Conservation (phyloP, 1,140 invertebrate species). For the Oreohelix idahoensis region DNA sequence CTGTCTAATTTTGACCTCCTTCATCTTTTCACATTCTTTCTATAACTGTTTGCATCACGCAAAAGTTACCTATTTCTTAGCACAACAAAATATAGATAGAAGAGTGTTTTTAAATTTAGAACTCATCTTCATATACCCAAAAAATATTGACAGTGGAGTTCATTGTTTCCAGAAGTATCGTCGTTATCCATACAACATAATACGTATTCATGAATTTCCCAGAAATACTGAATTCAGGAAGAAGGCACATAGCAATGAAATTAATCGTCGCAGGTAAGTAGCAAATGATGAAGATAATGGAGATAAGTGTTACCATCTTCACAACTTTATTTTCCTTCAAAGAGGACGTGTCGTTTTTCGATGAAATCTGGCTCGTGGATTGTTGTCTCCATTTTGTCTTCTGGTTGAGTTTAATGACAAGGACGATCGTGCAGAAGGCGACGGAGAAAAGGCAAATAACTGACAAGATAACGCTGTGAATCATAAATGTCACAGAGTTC, state of each 20-base stretch:
- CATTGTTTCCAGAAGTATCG: neutral
- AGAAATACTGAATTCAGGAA: neutral
- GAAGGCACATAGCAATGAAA: neutral
- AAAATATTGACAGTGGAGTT: conserved; percentile 28
- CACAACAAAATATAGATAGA: neutral
- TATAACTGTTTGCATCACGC: too few relatives aligned
- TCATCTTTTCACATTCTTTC: too few relatives aligned
- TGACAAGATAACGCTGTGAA: neutral
- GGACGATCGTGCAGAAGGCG: neutral
- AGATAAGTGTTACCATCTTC: conserved; percentile 8
- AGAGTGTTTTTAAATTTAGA: neutral
- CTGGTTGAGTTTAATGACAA: neutral
- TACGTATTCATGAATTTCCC: neutral
- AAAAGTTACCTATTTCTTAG: neutral
- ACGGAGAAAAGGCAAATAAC: neutral
- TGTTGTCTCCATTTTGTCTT: neutral
- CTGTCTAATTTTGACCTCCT: too few relatives aligned
- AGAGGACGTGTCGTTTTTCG: neutral
- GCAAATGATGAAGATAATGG: conserved; percentile 10
- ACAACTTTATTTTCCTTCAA: neutral
- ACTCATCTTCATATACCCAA: conserved; percentile 28
- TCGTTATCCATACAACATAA: neutral
- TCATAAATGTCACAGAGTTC: neutral
- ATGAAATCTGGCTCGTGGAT: neutral
- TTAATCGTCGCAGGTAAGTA: neutral